Base-by-base conservation (phyloP, 2,888 invertebrate genomes). In the Tenthredo livida region DNA sequence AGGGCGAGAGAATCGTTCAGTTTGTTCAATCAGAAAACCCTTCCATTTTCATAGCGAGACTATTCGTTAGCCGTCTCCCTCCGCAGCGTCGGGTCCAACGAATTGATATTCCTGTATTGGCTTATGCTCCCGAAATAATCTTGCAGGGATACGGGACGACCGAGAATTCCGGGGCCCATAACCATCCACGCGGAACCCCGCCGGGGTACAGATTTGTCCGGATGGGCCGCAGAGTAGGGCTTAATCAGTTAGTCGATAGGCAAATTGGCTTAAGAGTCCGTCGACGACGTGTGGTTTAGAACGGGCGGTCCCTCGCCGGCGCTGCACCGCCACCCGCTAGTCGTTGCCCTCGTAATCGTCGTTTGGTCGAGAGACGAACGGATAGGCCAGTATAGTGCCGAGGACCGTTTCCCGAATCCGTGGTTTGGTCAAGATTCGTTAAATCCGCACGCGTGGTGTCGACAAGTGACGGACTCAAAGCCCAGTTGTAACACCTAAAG, bases 181-280 rank as follows among this genome's bases (percentile, higher is more conserved):
- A 70, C 21, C 9, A 25, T 73, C 43, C 72, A 43, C 43, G 40
- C n/a, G 43, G 72, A 73, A 43, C 72, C 72, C 72, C 72, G 25
- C 72, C 40, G 40, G 61, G 80, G 80, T 40, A 61, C 82, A 80
- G 72, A 75, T 80, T 61, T 83, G 47, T 37, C n/a, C 85, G 65
- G 87, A 87, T 89, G 88, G 86, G 87, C 47, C 89, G 88, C 89
- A 90, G 90, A 91, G 92, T 91, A 92, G 92, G 92, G 91, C 92
- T 93, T 93, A 93, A 93, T 93, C 93, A 93, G 93, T 91, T 93
- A 91, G 93, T 93, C 93, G 92, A 93, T 93, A 93, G 91, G 90
- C 92, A 93, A 93, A 93, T 93, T 93, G 93, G 93, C 93, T 93
- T 93, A 93, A 89, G 91, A 91, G 88, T 70, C 70, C 91, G 90